Evolutionary conservation across 2,113 vertebrate species (phyloP).

Genomic region (Plecotus auritus): DNA sequence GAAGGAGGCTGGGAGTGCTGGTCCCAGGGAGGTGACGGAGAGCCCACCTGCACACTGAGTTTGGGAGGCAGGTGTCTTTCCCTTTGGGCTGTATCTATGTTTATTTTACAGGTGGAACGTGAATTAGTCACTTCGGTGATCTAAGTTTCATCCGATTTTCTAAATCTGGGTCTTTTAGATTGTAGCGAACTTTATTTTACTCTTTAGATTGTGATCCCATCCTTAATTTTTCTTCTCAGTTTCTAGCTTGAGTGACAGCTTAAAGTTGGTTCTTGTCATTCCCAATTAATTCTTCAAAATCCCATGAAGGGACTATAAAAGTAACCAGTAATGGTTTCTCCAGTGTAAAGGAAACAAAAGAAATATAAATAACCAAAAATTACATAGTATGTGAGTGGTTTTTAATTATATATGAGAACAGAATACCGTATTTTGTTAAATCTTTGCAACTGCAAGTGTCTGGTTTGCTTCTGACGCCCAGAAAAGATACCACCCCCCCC

Average conservation of each 20-base stretch:
- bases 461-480: not conserved
- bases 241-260: not conserved
- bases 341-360: constrained; percentile 42
- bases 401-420: constrained; percentile 18
- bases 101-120: not conserved
- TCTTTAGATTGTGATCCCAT: not conserved
- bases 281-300: constrained; percentile 29
- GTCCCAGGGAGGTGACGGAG: not conserved
- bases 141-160: not conserved
- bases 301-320: constrained; percentile 4
- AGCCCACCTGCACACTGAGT: not conserved
- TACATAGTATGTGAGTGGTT: not conserved
- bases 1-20: not conserved
- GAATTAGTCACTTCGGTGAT: not conserved
- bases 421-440: not conserved
- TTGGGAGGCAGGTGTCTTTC: not conserved
- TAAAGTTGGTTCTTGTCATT: not conserved
- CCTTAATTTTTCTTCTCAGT: not conserved
- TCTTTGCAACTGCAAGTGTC: not conserved
- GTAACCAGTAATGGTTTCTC: not conserved
- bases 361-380: constrained; percentile 36
- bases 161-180: constrained; percentile 5
- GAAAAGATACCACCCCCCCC: not conserved
- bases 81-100: not conserved
- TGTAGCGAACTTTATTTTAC: constrained; percentile 1